These are phyloP conservation scores for Echinometra lucunter DNA, from an alignment of 53 echinoderm and acorn worm species.

Conservation along the genomic window DNA sequence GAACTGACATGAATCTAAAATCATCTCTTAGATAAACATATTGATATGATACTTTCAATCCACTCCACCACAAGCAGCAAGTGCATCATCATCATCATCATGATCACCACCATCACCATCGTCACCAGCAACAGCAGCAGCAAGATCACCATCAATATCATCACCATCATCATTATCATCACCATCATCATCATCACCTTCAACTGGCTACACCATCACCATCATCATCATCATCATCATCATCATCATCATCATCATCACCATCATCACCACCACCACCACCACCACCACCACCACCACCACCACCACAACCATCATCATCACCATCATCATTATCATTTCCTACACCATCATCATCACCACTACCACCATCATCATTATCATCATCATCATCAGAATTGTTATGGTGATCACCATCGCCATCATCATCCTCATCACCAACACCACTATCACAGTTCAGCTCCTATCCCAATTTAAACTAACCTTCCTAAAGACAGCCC, in stretches of 20 bases:
- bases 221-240: slow-evolving; percentile 17
- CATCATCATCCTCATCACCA: background rate
- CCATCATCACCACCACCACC: background rate
- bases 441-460: background rate
- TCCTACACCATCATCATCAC: slow-evolving; percentile 20
- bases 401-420: slow-evolving; percentile 30
- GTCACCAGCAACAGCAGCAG: slow-evolving; percentile 61
- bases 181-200: background rate
- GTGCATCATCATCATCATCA: slow-evolving; percentile 66
- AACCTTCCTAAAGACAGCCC: slow-evolving; percentile 89
- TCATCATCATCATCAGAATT: background rate
- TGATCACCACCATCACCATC: slow-evolving; percentile 66
- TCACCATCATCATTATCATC: slow-evolving; percentile 68
- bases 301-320: background rate
- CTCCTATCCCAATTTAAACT: too few relatives aligned
- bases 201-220: background rate
- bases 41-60: too few relatives aligned
- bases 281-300: background rate
- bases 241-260: slow-evolving; percentile 28
- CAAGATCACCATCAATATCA: slow-evolving; percentile 50
- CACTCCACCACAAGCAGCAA: too few relatives aligned
- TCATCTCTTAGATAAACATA: too few relatives aligned
- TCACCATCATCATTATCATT: background rate
- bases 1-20: too few relatives aligned
- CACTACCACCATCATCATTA: slow-evolving; percentile 21